A percentile compares a stretch with the other conserved stretches of the same genome.
Conservation (phyloP, 1,140 invertebrate genomes). For the Phymastichus coffea region DNA sequence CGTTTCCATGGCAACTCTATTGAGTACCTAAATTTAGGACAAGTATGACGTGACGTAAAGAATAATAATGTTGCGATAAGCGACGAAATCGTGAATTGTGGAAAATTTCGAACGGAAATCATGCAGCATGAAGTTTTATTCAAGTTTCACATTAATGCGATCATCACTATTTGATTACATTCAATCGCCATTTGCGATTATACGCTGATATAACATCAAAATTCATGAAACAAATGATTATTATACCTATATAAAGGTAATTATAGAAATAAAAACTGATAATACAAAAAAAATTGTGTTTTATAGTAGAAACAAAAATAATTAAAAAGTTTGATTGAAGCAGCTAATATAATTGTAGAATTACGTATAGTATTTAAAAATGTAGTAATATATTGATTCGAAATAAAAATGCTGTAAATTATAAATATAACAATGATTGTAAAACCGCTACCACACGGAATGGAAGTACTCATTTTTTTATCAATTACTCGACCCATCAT, state of each 20-base stretch:
- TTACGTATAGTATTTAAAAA: neutral
- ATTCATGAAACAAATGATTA: conserved; percentile 17
- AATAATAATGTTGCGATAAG: too few relatives aligned
- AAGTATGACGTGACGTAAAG: too few relatives aligned
- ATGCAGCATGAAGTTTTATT: conserved; percentile 18
- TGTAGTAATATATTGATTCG: conserved; percentile 9
- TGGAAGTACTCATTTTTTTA: conserved; percentile 17
- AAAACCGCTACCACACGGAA: conserved; percentile 24
- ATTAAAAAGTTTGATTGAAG: conserved; percentile 11
- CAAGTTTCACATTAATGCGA: conserved; percentile 25
- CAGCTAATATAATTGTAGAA: neutral
- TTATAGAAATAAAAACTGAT: conserved; percentile 8
- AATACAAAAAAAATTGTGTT: neutral
- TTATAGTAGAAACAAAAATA: conserved; percentile 12
- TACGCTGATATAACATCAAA: conserved; percentile 24
- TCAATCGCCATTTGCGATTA: conserved; percentile 25
- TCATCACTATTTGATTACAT: conserved; percentile 26
- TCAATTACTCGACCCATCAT: too few relatives aligned
- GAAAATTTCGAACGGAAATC: too few relatives aligned
- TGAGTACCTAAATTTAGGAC: neutral
- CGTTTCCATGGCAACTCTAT: conserved; percentile 20
- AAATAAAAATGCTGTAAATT: conserved; percentile 20
- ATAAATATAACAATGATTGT: conserved; percentile 13
- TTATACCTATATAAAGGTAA: conserved; percentile 11
- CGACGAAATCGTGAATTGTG: too few relatives aligned